Base-by-base conservation (phyloP, 2,888 invertebrate genomes). In the Scaptomyza parva region DNA sequence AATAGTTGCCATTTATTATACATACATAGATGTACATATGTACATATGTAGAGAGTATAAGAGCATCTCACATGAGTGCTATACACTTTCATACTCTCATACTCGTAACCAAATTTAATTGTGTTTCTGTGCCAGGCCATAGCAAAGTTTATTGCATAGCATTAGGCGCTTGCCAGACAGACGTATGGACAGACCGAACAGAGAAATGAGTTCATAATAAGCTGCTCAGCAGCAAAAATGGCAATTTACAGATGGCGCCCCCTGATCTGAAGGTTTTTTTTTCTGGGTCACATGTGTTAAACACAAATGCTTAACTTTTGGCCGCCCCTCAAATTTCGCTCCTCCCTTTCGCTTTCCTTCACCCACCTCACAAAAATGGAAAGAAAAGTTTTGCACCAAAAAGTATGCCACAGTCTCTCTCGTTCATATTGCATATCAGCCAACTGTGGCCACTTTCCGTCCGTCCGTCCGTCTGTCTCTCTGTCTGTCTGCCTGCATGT, bases 131-230 rank as follows among this genome's bases (percentile, higher is more conserved):
- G 65, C 60, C 59, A 67, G 53, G 41, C 58, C 47, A 17, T 24
- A 28, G 41, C 43, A 35, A 60, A 74, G 40, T 75, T 75, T 58
- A 58, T 75, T 30, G 66, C 66, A 17, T 52, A 52, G 67, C 54
- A 59, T 57, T 70, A 50, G 58, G 53, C 55, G 41, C 20, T 55
- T 55, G 58, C 68, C 59, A 63, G 52, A 33, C 62, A 3, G 35
- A 20, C 43, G n/a, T n/a, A n/a, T n/a, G 35, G 17, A 53, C 17
- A 17, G 9, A 37, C 35, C 14, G 8, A 14, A 37, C 17, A 37
- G n/a, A 37, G n/a, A 66, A 79, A 74, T 76, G 69, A 83, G 83
- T 82, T 74, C 86, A 79, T 85, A 78, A 84, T 81, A 67, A 69
- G 67, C 57, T 45, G 20, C 40, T 40, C 39, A 26, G 54, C 39